Base-by-base conservation (phyloP, 2,888 invertebrate genomes). In the Himalopsyche japonica region DNA sequence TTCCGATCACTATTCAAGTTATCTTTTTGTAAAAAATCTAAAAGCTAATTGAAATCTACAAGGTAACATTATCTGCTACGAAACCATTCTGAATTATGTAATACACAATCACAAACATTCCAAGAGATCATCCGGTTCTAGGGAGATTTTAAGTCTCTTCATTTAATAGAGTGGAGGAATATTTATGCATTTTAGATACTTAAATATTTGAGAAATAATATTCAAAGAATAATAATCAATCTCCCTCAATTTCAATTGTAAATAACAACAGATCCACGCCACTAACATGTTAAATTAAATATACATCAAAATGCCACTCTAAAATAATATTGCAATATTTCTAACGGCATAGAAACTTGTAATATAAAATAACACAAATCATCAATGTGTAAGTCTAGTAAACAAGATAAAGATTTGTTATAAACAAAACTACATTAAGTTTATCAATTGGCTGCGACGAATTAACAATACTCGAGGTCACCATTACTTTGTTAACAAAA, bases 1-100 rank as follows among this genome's bases (percentile, higher is more conserved):
- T 24, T 24, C 70, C 83, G 76, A 83, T 7, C 57, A 80, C 83
- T 83, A 76, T 83, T 80, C 30, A 80, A 83, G 79, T 82, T 27
- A 82, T n/a, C 79, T 79, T 70, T 70, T 70, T 37, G 1, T 70
- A 70, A 6, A 70, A 70, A 70, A 24, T 27, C 27, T 27, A 27
- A 8, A 24, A 27, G 30, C 70, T 70, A 15, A 27, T 27, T 3
- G 12, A 70, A 30, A 7, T 27, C 5, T 15, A 27, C 1, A 30
- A 27, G 12, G 15, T 27, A 2, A 70, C 27, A 15, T 57, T 24
- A 8, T 24, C 57, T n/a, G 57, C 24, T 57, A 20, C 10, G 57
- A 20, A 57, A 57, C 5, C 57, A 57, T 57, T 57, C 20, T 57
- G 57, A 57, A 57, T 57, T 20, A 24, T 7, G 6, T 1, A 57